These are phyloP conservation scores for Rhabdornis inornatus DNA, from an alignment of 2,113 vertebrate species.

Conservation along the genomic window DNA sequence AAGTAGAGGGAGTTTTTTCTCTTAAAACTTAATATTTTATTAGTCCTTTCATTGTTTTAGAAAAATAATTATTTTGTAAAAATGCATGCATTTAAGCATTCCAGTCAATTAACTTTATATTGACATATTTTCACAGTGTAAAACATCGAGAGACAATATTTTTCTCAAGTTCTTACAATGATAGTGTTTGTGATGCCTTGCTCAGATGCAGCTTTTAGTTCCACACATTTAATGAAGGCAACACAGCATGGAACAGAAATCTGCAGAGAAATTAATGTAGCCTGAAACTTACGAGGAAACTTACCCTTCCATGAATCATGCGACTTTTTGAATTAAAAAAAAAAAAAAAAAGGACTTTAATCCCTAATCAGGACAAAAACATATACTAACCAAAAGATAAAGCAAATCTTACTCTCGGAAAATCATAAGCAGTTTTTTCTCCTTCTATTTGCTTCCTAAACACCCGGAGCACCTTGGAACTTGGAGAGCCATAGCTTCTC, in stretches of 20 bases:
- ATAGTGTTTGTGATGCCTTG: neutral
- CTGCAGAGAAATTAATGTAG: neutral
- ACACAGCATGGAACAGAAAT: neutral
- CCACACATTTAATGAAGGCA: neutral
- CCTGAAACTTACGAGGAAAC: neutral
- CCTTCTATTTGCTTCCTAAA: neutral
- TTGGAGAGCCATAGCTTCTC: neutral
- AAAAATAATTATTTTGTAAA: neutral
- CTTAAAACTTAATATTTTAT: neutral
- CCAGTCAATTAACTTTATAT: neutral
- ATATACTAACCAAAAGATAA: neutral
- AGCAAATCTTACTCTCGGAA: neutral
- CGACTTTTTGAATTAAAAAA: neutral
- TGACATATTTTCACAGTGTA: neutral
- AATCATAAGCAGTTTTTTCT: neutral
- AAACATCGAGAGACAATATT: neutral
- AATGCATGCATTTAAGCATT: neutral
- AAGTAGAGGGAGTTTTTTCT: neutral
- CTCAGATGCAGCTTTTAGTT: neutral
- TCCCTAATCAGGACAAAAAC: neutral
- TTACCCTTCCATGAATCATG: neutral
- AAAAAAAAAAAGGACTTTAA: neutral
- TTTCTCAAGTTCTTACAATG: neutral
- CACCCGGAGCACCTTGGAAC: neutral
- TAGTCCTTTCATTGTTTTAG: neutral